phyloP scores from a whole-genome alignment of 2,113 vertebrate species.

The Solea senegalensis region DNA sequence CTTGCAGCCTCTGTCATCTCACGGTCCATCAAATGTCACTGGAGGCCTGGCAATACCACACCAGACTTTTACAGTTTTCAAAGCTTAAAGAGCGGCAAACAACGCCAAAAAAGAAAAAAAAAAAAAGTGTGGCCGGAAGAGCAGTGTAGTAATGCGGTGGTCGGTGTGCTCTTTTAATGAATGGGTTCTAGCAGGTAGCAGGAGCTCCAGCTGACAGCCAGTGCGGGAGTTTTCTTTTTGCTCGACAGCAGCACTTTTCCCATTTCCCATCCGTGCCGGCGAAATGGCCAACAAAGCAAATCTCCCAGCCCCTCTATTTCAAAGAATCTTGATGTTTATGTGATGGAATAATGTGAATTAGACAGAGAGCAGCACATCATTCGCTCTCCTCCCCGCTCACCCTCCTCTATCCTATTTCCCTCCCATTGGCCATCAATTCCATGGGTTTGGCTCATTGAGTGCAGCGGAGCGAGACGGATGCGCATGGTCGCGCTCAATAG shows the following conservation, averaged over 20 bases:
- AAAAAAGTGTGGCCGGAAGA: slow-evolving; percentile 9
- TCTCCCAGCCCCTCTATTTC: slow-evolving; percentile 30
- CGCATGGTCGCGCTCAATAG: slow-evolving; percentile 72
- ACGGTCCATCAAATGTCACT: slow-evolving; percentile 64
- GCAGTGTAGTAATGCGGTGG: slow-evolving; percentile 7
- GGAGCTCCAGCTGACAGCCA: slow-evolving; percentile 17
- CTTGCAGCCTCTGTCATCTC: slow-evolving; percentile 45
- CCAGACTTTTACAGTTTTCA: slow-evolving; percentile 31
- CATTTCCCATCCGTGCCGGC: slow-evolving; percentile 5
- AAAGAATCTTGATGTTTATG: slow-evolving; percentile 53
- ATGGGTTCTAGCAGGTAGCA: slow-evolving; percentile 15
- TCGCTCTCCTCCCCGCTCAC: slow-evolving; percentile 23
- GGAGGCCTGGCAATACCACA: slow-evolving; percentile 30
- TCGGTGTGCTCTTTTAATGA: slow-evolving; percentile 26
- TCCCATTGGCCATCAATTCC: slow-evolving; percentile 66
- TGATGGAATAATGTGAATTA: slow-evolving; percentile 62
- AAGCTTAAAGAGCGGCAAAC: slow-evolving; percentile 6
- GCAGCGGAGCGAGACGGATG: slow-evolving; percentile 71
- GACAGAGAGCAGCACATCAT: slow-evolving; percentile 40
- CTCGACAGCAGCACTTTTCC: slow-evolving; percentile 12
- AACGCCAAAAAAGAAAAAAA: slow-evolving; percentile 1
- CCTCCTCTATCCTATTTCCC: slow-evolving; percentile 45
- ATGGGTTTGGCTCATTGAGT: slow-evolving; percentile 61
- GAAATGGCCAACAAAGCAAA: slow-evolving; percentile 26
- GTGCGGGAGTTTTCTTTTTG: slow-evolving; percentile 17